A percentile compares a stretch with the other conserved stretches of the same genome.
Conservation (phyloP, 1,140 invertebrate species). For the Caerostris darwini region DNA sequence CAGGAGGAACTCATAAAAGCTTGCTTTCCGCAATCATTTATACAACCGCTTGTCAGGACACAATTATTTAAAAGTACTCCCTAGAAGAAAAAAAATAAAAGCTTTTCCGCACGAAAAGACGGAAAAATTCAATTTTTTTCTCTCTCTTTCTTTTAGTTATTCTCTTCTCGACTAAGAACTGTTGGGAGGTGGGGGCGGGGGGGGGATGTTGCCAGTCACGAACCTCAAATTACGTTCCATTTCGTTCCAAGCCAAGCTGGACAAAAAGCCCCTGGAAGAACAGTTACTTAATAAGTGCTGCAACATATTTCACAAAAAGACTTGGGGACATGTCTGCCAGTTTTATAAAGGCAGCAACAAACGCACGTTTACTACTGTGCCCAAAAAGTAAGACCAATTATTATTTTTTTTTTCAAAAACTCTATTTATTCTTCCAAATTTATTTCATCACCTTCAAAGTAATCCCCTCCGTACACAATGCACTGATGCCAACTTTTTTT, state of each 20-base stretch:
- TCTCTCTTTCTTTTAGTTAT: background rate
- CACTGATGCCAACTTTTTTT: no score
- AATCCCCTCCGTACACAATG: no score
- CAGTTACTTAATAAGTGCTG: conserved; percentile 48
- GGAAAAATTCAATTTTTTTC: conserved; percentile 2
- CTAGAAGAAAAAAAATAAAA: background rate
- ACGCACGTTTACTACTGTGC: no score
- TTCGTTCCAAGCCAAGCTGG: background rate
- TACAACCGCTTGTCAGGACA: conserved; percentile 45
- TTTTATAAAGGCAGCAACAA: no score
- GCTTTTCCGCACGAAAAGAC: background rate
- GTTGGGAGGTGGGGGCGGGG: background rate
- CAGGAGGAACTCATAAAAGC: background rate
- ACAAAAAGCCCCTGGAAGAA: background rate
- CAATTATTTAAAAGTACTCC: conserved; percentile 55
- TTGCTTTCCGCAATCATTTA: background rate
- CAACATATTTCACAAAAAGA: conserved; percentile 31
- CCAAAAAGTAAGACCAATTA: no score
- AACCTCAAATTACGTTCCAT: conserved; percentile 31
- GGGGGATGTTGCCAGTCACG: background rate
- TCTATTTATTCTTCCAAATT: no score
- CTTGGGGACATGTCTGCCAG: background rate
- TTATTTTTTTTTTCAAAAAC: no score
- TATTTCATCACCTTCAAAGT: no score
- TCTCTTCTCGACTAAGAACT: background rate